phyloP scores from a whole-genome alignment of 2,113 vertebrate genomes.

The Tragelaphus strepsiceros region DNA sequence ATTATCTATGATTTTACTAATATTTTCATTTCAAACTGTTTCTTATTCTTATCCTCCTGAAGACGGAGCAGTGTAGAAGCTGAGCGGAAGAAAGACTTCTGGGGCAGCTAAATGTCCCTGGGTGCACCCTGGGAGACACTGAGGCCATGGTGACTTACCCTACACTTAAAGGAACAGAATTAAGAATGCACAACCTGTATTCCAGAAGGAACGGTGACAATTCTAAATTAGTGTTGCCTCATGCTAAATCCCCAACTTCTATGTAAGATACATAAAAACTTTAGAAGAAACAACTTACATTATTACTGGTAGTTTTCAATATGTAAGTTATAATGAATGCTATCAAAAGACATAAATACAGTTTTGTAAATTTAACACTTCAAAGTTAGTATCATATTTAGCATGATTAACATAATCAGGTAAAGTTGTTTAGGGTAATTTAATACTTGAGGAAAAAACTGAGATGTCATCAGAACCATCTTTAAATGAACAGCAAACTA shows the following conservation, averaged over 20 bases:
- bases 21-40: constrained; percentile 51
- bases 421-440: not conserved
- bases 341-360: not conserved
- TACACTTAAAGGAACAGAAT: constrained; percentile 36
- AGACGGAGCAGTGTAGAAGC: not conserved
- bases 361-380: not conserved
- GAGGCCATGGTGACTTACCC: constrained; percentile 37
- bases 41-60: constrained; percentile 24
- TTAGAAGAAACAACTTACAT: not conserved
- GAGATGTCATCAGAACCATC: constrained; percentile 5
- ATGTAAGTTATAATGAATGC: not conserved
- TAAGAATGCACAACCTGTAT: constrained; percentile 37
- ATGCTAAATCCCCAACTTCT: not conserved
- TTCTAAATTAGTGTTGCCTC: not conserved
- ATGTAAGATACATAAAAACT: not conserved
- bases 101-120: not conserved
- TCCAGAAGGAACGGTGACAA: not conserved
- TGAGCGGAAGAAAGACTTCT: not conserved
- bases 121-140: not conserved
- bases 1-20: constrained; percentile 44
- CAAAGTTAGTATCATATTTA: constrained; percentile 33
- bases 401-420: constrained; percentile 49
- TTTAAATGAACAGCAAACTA: constrained; percentile 60
- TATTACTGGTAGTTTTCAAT: not conserved
- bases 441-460: constrained; percentile 1